Base-by-base conservation (phyloP, 30 jellyfish, hydroid and myxozoan species). In the Turritopsis rubra region DNA sequence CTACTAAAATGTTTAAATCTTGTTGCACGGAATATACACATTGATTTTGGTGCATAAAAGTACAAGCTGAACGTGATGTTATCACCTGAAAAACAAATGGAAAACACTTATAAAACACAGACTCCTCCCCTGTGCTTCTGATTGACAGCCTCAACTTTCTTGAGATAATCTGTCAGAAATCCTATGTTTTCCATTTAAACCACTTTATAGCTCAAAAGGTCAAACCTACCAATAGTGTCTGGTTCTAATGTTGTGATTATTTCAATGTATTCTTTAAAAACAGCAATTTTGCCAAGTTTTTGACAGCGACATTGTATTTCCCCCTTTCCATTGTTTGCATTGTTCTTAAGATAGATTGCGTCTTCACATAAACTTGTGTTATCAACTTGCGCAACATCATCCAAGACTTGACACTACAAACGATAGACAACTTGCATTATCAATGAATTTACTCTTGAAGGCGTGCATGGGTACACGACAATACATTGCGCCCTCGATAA, bases 251-350 rank as follows among this genome's bases (percentile, higher is more conserved):
- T 68, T 9, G 77, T 68, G 28, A 68, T 68, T n/a, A 68, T 68
- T 68, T 68, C 77, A 68, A 68, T 68, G 77, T n/a, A 23, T 0
- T 68, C 31, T 68, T 68, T 68, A 19, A 68, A 68, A 17, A 27
- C 77, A 0, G 77, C 77, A 1, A 68, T 1, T 27, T 68, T 68
- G 9, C 77, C 77, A 23, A 68, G 30, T 27, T 68, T 68, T 22
- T 68, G 77, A 68, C 77, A 68, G 21, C 30, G 28, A 68, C 77
- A 68, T n/a, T 68, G 16, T 68, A 68, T 68, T 27, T 68, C 77
- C 19, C 30, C 30, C 16, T 68, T 27, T 16, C 77, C 77, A 41
- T 13, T 13, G 30, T 68, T 68, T 7, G 28, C 30, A 19, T 68
- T 68, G 28, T n/a, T n/a, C 0, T n/a, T 22, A 68, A 68, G 77